Percentiles rank a stretch among this genome's conserved stretches.
Evolutionary conservation across 92 coral and sea anemone genomes (phyloP).

Genomic region (Isaurus tuberculatus): DNA sequence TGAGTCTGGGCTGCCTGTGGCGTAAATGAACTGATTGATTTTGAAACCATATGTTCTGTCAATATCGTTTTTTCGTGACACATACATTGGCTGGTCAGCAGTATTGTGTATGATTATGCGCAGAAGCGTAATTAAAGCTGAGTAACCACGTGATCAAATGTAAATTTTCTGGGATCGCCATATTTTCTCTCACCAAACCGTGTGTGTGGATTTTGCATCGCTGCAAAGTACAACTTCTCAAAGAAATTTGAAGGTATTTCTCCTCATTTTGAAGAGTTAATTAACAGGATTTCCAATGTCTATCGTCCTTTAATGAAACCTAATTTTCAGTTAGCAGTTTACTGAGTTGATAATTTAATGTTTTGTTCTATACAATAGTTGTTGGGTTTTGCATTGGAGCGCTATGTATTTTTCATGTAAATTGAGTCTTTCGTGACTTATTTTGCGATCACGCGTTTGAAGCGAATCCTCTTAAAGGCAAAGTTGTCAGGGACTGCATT

Average conservation of each 20-base stretch:
- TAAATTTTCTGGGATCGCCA: conserved; percentile 88
- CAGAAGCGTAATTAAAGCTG: conserved; percentile 18
- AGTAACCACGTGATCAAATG: conserved; percentile 92
- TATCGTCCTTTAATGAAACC: background rate
- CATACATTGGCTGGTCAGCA: conserved; percentile 33
- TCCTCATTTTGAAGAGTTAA: background rate
- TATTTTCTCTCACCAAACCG: conserved; percentile 73
- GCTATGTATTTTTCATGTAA: conserved; percentile 16
- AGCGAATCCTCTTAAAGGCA: background rate
- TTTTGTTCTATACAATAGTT: conserved; percentile 17
- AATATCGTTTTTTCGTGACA: no score
- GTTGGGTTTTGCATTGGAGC: conserved; percentile 8
- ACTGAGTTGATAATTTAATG: background rate
- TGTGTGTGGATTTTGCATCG: conserved; percentile 62
- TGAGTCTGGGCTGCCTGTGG: no score
- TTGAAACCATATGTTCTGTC: no score
- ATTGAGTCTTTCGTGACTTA: conserved; percentile 7
- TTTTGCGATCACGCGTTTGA: background rate
- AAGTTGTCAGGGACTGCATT: background rate
- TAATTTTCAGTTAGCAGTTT: background rate
- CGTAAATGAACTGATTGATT: no score
- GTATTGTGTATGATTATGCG: conserved; percentile 17
- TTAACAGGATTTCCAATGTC: background rate
- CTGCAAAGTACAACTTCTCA: conserved; percentile 35
- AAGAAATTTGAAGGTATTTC: conserved; percentile 31